phyloP scores from a whole-genome alignment of 2,113 vertebrate genomes.

The Sus scrofa region T2T-Sscrofa CM000818.6:14291001-14291500 shows the following conservation, averaged over 20 bases:
- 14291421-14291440: not conserved
- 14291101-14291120: slow-evolving; percentile 50
- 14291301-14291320: not conserved
- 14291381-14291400: not conserved
- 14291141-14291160: slow-evolving; percentile 6
- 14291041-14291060: slow-evolving; percentile 55
- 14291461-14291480: not conserved
- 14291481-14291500: not conserved
- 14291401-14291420: not conserved
- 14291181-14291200: not conserved
- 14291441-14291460: not conserved
- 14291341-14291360: not conserved
- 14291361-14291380: not conserved
- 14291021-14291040: slow-evolving; percentile 49
- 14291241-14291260: not conserved
- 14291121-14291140: slow-evolving; percentile 49
- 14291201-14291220: not conserved
- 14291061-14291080: slow-evolving; percentile 34
- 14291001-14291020: not conserved
- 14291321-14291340: not conserved
- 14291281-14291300: not conserved
- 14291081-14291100: slow-evolving; percentile 60
- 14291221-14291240: not conserved
- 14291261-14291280: not conserved
- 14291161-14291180: not conserved